A percentile compares a stretch with the other conserved stretches of the same genome.
These are phyloP conservation scores for Anas platyrhynchos DNA, from an alignment of 2,113 vertebrate species.

Conservation along the genomic window DNA sequence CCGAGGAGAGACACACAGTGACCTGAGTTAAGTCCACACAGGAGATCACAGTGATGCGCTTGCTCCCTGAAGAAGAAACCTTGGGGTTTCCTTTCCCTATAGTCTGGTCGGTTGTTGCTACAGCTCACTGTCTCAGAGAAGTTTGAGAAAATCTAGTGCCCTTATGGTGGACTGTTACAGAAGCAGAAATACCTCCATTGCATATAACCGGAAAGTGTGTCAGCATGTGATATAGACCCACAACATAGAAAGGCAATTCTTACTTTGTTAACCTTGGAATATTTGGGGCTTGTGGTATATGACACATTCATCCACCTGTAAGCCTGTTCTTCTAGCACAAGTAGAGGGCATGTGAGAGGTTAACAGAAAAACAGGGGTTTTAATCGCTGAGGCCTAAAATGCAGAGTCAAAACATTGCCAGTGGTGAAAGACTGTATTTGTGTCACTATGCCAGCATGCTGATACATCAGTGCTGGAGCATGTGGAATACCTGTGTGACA, in stretches of 20 bases:
- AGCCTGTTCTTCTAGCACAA: neutral
- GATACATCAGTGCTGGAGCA: constrained; percentile 31
- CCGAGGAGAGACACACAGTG: neutral
- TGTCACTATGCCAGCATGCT: constrained; percentile 18
- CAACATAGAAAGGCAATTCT: neutral
- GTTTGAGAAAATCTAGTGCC: neutral
- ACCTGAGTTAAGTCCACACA: neutral
- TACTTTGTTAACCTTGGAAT: neutral
- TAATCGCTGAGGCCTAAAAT: neutral
- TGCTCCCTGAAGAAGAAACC: neutral
- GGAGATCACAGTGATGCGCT: neutral
- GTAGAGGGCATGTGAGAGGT: neutral
- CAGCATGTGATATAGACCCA: neutral
- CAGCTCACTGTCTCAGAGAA: neutral
- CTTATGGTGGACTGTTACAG: neutral
- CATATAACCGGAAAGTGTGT: neutral
- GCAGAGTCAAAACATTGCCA: constrained; percentile 43
- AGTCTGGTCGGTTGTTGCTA: neutral
- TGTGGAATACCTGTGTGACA: constrained; percentile 41
- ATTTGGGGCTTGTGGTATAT: neutral
- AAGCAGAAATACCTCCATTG: neutral
- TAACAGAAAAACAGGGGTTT: neutral
- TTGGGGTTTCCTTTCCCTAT: neutral
- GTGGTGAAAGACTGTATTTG: constrained; percentile 10
- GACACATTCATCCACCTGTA: neutral